Conservation (phyloP, 2,888 invertebrate species). For the Auanema sp. region DNA sequence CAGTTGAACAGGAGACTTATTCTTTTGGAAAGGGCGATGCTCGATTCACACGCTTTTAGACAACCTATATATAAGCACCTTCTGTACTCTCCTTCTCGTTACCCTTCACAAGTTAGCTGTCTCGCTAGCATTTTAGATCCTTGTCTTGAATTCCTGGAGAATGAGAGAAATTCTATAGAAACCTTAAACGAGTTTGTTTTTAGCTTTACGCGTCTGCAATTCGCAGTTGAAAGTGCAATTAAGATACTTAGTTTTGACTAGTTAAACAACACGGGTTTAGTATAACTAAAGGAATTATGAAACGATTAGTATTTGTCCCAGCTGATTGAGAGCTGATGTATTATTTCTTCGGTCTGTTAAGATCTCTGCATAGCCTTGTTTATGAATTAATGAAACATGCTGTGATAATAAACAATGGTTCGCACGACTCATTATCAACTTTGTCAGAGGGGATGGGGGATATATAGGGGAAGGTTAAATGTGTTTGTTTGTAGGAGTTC, state of each 20-base stretch:
- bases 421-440: not conserved
- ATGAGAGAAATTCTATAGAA: conserved; percentile 1
- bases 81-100: conserved; percentile 26
- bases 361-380: conserved; percentile 6
- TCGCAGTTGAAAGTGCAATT: conserved; percentile 50
- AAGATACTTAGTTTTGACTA: conserved; percentile 17
- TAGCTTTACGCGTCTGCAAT: conserved; percentile 43
- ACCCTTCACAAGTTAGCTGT: conserved; percentile 21
- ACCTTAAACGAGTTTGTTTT: conserved; percentile 13
- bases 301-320: too few species aligned
- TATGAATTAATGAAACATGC: not conserved
- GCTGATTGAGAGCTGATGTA: not conserved
- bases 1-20: conserved; percentile 21
- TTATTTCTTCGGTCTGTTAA: not conserved
- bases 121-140: conserved; percentile 43
- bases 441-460: not conserved
- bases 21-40: conserved; percentile 22
- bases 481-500: conserved; percentile 66
- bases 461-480: not conserved
- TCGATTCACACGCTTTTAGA: conserved; percentile 20
- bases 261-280: too few species aligned
- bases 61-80: conserved; percentile 25
- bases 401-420: too few species aligned
- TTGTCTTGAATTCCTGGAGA: conserved; percentile 22
- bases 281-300: too few species aligned